Conservation (phyloP, 2,888 invertebrate genomes). For the Cataglyphis albicans region DNA sequence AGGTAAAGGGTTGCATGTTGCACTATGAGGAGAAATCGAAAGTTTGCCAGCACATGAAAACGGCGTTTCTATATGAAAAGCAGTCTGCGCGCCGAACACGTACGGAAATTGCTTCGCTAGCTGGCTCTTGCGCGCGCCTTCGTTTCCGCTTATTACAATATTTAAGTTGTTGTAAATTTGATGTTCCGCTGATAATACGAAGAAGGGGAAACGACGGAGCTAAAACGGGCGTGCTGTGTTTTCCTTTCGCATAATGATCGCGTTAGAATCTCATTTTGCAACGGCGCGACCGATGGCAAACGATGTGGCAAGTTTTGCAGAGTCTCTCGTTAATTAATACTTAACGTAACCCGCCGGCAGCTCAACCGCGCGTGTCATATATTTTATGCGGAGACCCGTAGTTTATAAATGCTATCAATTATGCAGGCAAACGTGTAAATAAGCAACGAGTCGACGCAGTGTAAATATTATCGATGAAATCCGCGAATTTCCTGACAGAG, state of each 20-base stretch:
- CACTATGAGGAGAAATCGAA: constrained; percentile 46
- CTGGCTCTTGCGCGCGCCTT: constrained; percentile 10
- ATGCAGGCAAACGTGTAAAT: constrained; percentile 16
- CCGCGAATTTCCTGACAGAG: background rate
- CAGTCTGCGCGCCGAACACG: constrained; percentile 45
- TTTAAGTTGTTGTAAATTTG: constrained; percentile 54
- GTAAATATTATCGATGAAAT: constrained; percentile 15
- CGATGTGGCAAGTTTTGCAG: constrained; percentile 14
- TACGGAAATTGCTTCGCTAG: constrained; percentile 54
- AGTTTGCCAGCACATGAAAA: constrained; percentile 39
- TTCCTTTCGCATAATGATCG: constrained; percentile 38
- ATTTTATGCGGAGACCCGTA: background rate
- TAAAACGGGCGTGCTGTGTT: background rate
- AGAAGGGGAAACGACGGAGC: background rate
- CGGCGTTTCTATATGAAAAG: constrained; percentile 51
- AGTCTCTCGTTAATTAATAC: constrained; percentile 31
- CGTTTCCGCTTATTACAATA: constrained; percentile 50
- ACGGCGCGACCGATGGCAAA: background rate
- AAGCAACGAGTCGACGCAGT: background rate
- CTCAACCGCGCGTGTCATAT: background rate
- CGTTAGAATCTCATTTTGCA: constrained; percentile 32
- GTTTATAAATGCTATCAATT: constrained; percentile 16
- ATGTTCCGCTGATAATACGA: constrained; percentile 38
- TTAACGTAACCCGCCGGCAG: constrained; percentile 19
- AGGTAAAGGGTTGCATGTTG: constrained; percentile 5